phyloP scores from a whole-genome alignment of 2,888 invertebrate species.

The Epinotia nisella region DNA sequence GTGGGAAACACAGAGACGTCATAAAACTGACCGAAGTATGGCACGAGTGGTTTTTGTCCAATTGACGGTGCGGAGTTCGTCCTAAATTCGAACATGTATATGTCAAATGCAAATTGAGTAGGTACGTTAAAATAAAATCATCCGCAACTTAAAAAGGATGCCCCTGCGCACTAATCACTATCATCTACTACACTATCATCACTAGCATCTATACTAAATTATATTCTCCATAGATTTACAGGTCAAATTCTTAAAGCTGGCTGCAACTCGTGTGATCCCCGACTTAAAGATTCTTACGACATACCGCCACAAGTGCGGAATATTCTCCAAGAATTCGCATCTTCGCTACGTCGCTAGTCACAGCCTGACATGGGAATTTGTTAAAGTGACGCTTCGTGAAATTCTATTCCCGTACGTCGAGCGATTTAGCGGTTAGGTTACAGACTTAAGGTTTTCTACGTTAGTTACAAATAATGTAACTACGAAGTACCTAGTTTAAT shows the following conservation, averaged over 20 bases:
- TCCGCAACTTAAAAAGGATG: background rate
- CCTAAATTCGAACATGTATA: background rate
- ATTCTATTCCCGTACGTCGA: constrained; percentile 46
- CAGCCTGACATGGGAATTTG: constrained; percentile 49
- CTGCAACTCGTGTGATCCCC: constrained; percentile 18
- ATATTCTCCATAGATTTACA: constrained; percentile 10
- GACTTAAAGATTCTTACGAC: constrained; percentile 38
- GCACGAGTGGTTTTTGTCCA: no score
- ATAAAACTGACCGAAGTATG: no score
- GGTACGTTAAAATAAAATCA: background rate
- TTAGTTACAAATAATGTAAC: background rate
- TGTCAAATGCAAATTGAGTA: background rate
- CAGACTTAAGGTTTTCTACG: background rate
- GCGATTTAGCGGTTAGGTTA: constrained; percentile 9
- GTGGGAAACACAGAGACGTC: no score
- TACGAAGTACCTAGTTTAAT: no score
- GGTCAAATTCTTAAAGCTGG: constrained; percentile 25
- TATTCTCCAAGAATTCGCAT: constrained; percentile 49
- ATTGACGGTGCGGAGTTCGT: background rate
- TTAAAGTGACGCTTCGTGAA: constrained; percentile 50
- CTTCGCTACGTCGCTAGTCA: constrained; percentile 48
- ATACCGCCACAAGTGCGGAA: constrained; percentile 24
- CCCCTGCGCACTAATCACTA: background rate
- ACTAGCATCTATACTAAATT: constrained; percentile 13
- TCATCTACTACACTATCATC: no score